Evolutionary conservation across 2,797 vertebrate species (phyloP), one percentile per base, ranked within the genome.

Genomic region (Ammospiza maritima): DNA sequence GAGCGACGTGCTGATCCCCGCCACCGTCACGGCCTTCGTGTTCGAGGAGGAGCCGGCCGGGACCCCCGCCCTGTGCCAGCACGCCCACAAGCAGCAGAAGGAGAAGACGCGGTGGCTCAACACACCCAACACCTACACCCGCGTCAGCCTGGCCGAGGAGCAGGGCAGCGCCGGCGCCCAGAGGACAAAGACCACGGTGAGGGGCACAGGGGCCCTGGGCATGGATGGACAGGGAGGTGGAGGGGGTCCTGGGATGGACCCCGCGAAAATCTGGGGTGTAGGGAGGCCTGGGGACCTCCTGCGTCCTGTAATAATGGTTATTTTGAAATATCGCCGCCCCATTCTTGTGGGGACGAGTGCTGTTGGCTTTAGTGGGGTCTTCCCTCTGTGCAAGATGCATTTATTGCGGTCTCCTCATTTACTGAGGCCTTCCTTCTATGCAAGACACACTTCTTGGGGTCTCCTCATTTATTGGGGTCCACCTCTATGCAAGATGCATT

Each of bases 91-190:
- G 53, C 99, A 99, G 90, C 99, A 99, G 98, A 99, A 99, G 96
- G 99, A 99, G 97, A 99, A 99, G 97, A 99, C 99, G 0, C 98
- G 99, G 42, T 99, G 99, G 99, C 98, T 99, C 86, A 99, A 99
- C 97, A 99, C 99, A 1, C 99, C 99, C 74, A 99, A 99, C 97
- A 98, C 98, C 89, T 99, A 99, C 98, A 98, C 99, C 91, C 98
- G 99, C 88, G 98, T 99, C 96, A 99, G 95, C 51, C 98, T 99
- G 95, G 98, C 98, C 0, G 98, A 98, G 66, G 98, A 98, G 75
- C 98, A 98, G 82, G 96, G 97, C 45, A 93, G 83, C 2, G 57
- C 96, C 2, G 97, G 98, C 45, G 97, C 98, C 93, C 99, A 98
- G 1, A 98, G 98, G 57, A 98, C 98, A 16, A 99, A 99, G 95